Evolutionary conservation across 2,113 vertebrate genomes (phyloP).

Genomic region (Apteryx mantelli): DNA sequence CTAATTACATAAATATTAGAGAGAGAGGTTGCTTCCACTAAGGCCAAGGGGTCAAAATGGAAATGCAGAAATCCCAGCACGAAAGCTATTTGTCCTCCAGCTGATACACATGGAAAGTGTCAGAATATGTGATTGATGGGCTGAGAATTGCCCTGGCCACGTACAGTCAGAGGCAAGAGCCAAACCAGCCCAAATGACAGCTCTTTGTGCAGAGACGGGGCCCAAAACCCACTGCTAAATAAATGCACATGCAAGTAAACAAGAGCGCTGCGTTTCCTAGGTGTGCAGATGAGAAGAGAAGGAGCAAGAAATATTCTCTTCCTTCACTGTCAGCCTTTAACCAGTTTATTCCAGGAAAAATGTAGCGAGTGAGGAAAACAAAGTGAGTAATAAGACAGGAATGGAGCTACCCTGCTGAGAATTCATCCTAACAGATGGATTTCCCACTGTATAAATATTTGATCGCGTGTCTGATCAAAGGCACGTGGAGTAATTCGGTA

Average conservation of each 20-base stretch:
- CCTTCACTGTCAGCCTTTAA: background rate
- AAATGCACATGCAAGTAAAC: background rate
- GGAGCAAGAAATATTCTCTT: background rate
- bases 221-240: background rate
- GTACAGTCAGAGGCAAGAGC: background rate
- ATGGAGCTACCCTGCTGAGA: background rate
- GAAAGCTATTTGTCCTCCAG: background rate
- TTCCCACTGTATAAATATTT: conserved; percentile 13
- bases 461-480: background rate
- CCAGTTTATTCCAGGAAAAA: background rate
- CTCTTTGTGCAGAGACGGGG: background rate
- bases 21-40: background rate
- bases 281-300: background rate
- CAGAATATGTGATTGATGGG: background rate
- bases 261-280: background rate
- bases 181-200: background rate
- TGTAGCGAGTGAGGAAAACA: background rate
- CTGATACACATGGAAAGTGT: conserved; percentile 4
- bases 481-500: background rate
- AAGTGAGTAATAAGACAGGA: background rate
- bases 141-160: background rate
- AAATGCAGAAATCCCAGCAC: conserved; percentile 11
- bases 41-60: background rate
- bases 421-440: background rate
- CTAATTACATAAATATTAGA: background rate